phyloP scores from a whole-genome alignment of 2,797 vertebrate species.

The Pipistrellus pygmaeus region DNA sequence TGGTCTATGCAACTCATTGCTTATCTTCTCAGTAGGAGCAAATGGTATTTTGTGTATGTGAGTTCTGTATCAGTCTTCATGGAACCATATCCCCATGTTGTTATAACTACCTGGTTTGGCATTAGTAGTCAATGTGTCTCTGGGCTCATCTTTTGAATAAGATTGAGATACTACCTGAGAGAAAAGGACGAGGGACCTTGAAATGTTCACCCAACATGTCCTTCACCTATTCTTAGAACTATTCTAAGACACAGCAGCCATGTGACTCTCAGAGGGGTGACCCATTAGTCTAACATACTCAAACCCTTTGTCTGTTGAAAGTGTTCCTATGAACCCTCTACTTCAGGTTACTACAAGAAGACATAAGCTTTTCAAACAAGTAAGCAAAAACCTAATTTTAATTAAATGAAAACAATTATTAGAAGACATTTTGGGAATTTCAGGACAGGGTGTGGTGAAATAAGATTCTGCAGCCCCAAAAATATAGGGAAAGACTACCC shows the following conservation, averaged over 20 bases:
- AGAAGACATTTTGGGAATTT: background rate
- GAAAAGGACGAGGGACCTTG: background rate
- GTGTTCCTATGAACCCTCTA: background rate
- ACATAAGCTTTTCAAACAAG: background rate
- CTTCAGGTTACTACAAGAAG: background rate
- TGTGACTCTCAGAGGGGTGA: background rate
- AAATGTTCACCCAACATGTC: background rate
- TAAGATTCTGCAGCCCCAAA: background rate
- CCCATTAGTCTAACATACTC: background rate
- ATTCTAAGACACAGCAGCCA: background rate
- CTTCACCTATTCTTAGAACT: background rate
- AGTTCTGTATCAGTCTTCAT: background rate
- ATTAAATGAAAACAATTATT: slow-evolving; percentile 30
- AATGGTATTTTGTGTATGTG: background rate
- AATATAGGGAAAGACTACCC: background rate
- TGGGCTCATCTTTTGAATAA: slow-evolving; percentile 1
- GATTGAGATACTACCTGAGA: background rate
- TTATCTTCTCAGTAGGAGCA: background rate
- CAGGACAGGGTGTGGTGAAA: background rate
- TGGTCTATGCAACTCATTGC: background rate
- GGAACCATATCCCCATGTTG: background rate
- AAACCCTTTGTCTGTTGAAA: background rate
- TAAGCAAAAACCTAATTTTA: slow-evolving; percentile 32
- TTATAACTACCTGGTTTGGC: background rate
- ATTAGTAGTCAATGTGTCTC: background rate